phyloP scores from a whole-genome alignment of 2,888 invertebrate genomes.

The Bellardia pandia region DNA sequence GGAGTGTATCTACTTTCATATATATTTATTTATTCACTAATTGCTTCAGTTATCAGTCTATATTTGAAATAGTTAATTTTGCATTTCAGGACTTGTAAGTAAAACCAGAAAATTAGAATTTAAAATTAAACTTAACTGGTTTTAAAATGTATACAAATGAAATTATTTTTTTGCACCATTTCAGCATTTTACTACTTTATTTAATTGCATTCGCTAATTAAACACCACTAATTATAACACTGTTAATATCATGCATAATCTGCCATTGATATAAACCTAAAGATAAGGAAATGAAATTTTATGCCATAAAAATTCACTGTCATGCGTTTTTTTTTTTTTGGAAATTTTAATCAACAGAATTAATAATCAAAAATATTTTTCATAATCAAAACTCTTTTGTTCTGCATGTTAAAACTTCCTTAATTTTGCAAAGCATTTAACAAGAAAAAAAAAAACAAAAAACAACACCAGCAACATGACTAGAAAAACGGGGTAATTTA shows the following conservation, averaged over 20 bases:
- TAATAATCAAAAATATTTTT: not conserved
- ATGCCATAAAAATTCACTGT: conserved; percentile 13
- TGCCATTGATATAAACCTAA: not conserved
- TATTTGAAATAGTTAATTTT: too few species aligned
- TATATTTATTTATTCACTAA: too few species aligned
- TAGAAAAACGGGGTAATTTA: conserved; percentile 55
- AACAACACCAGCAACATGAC: not conserved
- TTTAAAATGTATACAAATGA: not conserved
- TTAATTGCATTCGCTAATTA: not conserved
- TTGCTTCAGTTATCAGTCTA: too few species aligned
- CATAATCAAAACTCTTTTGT: conserved; percentile 24
- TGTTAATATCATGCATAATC: conserved; percentile 2
- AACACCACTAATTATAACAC: conserved; percentile 15
- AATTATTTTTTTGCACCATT: too few species aligned
- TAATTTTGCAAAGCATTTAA: conserved; percentile 29
- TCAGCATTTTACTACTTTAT: not conserved
- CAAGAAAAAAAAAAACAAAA: not conserved
- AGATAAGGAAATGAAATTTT: conserved; percentile 33
- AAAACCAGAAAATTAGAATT: too few species aligned
- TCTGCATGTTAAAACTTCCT: conserved; percentile 35
- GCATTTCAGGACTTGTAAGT: too few species aligned
- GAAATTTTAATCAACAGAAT: conserved; percentile 10
- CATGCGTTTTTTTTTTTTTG: not conserved
- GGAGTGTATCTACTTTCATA: too few species aligned
- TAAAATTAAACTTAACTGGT: not conserved